Evolutionary conservation across 2,888 invertebrate genomes (phyloP).

Genomic region (Dusona sp.): DNA sequence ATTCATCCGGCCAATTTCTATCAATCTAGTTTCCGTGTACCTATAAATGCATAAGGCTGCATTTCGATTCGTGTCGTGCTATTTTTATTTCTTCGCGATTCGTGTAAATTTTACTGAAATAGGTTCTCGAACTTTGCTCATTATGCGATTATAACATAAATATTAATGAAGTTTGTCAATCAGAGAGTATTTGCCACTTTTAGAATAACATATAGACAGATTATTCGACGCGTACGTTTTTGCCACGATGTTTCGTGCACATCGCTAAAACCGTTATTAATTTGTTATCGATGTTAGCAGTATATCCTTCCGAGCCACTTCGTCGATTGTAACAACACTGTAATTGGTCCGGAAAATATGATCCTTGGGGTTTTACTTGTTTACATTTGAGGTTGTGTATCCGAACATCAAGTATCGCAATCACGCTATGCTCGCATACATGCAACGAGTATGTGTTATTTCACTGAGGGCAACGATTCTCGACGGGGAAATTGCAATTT

Average conservation of each 20-base stretch:
- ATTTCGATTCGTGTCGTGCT: background rate
- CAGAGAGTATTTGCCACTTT: background rate
- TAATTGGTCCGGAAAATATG: slow-evolving; percentile 59
- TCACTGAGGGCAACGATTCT: background rate
- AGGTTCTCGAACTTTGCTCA: background rate
- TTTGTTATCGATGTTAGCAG: slow-evolving; percentile 55
- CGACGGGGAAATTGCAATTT: slow-evolving; percentile 14
- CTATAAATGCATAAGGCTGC: slow-evolving; percentile 5
- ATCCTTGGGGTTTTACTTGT: slow-evolving; percentile 36
- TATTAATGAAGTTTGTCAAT: background rate
- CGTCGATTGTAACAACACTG: slow-evolving; percentile 46
- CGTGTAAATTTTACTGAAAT: background rate
- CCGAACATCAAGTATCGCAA: slow-evolving; percentile 38
- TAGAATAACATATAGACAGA: background rate
- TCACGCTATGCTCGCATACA: slow-evolving; percentile 12
- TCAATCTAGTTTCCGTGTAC: background rate
- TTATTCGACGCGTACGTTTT: background rate
- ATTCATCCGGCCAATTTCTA: slow-evolving; percentile 43
- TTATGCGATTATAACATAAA: background rate
- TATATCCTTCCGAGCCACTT: slow-evolving; percentile 21
- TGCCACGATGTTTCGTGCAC: slow-evolving; percentile 2
- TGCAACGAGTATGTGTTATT: slow-evolving; percentile 3
- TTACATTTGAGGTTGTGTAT: slow-evolving; percentile 43
- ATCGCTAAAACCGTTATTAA: slow-evolving; percentile 50
- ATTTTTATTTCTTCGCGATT: background rate